Conservation (phyloP, 2,113 vertebrate genomes). For the Pithys albifrons region DNA sequence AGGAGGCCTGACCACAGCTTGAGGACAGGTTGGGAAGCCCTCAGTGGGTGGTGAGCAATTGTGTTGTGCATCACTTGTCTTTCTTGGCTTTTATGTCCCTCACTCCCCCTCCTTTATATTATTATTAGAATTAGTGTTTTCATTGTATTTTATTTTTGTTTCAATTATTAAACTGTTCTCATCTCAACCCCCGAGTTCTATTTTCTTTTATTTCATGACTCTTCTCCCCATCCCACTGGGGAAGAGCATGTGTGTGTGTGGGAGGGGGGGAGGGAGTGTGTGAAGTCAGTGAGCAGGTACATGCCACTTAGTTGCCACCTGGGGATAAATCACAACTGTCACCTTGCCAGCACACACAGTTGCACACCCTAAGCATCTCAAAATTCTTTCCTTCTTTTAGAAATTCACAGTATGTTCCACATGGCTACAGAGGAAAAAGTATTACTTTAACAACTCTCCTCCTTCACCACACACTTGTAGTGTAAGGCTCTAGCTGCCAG, state of each 20-base stretch:
- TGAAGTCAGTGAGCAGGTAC: not conserved
- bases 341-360: not conserved
- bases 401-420: not conserved
- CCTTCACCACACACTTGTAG: not conserved
- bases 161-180: not conserved
- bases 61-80: not conserved
- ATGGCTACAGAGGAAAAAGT: not conserved
- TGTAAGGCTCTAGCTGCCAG: rapidly evolving
- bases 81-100: not conserved
- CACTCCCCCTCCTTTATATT: not conserved
- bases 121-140: not conserved
- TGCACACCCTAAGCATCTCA: not conserved
- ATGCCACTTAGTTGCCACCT: not conserved
- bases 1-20: not conserved
- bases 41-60: not conserved
- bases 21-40: not conserved
- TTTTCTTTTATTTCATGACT: not conserved
- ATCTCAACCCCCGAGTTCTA: not conserved
- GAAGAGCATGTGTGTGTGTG: not conserved
- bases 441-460: not conserved
- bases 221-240: not conserved
- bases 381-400: not conserved
- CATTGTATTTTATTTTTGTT: not conserved
- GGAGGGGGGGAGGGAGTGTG: not conserved
- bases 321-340: not conserved